Percentiles rank a stretch among this genome's conserved stretches.
Conservation (phyloP, 2,797 vertebrate species). For the Megaceryle alcyon region DNA sequence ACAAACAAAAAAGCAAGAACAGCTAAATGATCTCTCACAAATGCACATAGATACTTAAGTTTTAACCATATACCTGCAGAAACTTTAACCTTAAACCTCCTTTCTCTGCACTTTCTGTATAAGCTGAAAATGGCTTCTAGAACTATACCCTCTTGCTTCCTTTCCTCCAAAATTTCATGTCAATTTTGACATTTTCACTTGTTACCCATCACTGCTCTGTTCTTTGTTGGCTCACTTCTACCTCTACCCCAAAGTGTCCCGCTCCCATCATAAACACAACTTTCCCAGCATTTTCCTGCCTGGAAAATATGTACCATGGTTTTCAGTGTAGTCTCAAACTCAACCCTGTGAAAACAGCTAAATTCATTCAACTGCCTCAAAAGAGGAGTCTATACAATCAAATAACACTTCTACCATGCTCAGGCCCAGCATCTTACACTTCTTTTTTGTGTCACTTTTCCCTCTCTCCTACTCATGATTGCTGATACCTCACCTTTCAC, state of each 20-base stretch:
- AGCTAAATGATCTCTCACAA: not conserved
- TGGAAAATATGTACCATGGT: not conserved
- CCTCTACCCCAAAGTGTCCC: not conserved
- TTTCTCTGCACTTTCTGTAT: not conserved
- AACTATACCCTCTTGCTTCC: not conserved
- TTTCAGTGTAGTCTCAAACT: not conserved
- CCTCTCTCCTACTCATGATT: not conserved
- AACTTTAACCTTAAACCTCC: not conserved
- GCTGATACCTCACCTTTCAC: not conserved
- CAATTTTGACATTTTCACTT: not conserved
- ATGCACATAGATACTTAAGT: accelerated
- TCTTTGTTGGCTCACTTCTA: not conserved
- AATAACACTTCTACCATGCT: not conserved
- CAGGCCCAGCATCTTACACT: not conserved
- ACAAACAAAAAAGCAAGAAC: not conserved
- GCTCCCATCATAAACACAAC: not conserved
- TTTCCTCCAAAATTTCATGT: not conserved
- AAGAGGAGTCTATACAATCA: not conserved
- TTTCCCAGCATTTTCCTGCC: not conserved
- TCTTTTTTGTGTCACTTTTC: not conserved
- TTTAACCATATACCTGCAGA: not conserved
- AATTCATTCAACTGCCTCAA: not conserved
- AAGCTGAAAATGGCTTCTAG: not conserved
- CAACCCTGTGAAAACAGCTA: not conserved
- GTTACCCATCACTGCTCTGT: not conserved